Evolutionary conservation across 2,888 invertebrate species (phyloP), one percentile per base, ranked within the genome.

Genomic region (Heteromyza rotundicornis): DNA sequence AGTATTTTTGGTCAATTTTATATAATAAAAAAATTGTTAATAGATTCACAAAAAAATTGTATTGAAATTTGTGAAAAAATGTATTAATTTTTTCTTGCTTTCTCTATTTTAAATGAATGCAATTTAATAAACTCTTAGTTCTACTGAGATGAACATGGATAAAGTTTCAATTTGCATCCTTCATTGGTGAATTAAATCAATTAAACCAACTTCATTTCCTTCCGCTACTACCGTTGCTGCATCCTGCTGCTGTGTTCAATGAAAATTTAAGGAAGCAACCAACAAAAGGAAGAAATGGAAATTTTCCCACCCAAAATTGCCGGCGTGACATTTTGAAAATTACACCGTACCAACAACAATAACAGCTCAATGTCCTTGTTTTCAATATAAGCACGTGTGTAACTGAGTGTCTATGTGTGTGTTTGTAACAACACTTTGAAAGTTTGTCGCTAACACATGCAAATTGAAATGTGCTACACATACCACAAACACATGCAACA

Each of bases 391-490:
- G 5, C 57, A 51, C 24, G 24, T 23, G 40, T 60, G 59, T 50
- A 55, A 50, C 36, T 58, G 59, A 32, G 51, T 58, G 35, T 52
- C 56, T 19, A 23, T 40, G 49, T 52, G 52, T 40, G 61, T 50
- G 58, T 58, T 54, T 47, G 73, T 68, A 76, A 76, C 73, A 73
- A 75, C 72, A 71, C 72, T 72, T n/a, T 72, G 74, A 73, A 73
- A 73, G 76, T 73, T 73, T 73, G 76, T 66, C 68, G 75, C 73
- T 70, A 74, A 68, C 74, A 74, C 76, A 74, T 76, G 76, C 74
- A 74, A 76, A 74, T 76, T 76, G 75, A 76, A 75, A 76, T 74
- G 76, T 73, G 69, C 63, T n/a, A n/a, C n/a, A 16, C 17, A 20
- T 17, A 24, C 53, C 35, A 17, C 53, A 19, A 8, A n/a, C 17